Evolutionary conservation across 2,113 vertebrate genomes (phyloP), one percentile per base, ranked within the genome.

Genomic region (Hippopotamus amphibius): DNA sequence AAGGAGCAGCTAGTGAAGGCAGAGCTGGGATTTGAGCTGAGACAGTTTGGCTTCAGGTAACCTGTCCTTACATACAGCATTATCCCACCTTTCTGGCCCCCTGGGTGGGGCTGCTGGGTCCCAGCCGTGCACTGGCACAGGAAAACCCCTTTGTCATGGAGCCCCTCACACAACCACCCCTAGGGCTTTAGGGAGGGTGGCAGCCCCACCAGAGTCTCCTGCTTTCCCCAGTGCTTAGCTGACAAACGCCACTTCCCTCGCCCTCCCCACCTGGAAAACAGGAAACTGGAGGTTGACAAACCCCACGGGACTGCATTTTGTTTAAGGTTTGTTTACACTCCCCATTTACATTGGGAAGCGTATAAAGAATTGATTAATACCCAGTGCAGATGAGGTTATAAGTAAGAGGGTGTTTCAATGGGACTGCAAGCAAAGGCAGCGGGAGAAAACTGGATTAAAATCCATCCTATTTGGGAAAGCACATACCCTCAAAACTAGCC

Each of bases 201-300:
- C 43, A 37, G 50, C 85, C 55, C 55, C 95, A 72, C 90, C 95
- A 72, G 68, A 71, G 68, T 94, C 87, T 50, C 74, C 66, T 17
- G 26, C 43, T 68, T 41, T 30, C 24, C 61, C 16, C 55, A 85
- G 94, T 88, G 93, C 46, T 28, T 89, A 89, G 92, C 72, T 88
- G 48, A 57, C 95, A 96, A 97, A 16, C 95, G 89, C 95, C 76
- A 95, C 95, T 63, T 97, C 95, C 88, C 72, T 77, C 41, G 59
- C 86, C 89, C 90, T 80, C 82, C 95, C 91, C 88, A 74, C n/a
- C 68, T 96, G 95, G 96, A 97, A 98, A 97, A 65, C 95, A 97
- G 96, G 96, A 87, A 85, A 95, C 66, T 92, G 93, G 92, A 97
- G 97, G 82, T 55, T 95, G 90, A 92, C 91, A 66, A 89, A 77